phyloP scores from a whole-genome alignment of 2,113 vertebrate genomes.

The Tautogolabrus adspersus region DNA sequence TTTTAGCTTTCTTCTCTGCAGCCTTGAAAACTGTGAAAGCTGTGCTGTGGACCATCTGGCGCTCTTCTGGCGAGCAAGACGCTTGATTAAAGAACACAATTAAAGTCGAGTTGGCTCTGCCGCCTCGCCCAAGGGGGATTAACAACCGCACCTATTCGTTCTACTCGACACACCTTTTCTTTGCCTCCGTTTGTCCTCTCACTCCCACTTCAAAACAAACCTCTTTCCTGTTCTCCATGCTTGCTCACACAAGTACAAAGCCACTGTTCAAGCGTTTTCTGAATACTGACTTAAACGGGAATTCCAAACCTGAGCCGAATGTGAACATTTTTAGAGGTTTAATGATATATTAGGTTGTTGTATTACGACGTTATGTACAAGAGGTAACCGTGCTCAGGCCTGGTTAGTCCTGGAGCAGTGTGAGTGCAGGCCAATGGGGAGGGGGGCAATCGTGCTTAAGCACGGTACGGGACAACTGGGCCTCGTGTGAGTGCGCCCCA shows the following conservation, averaged over 20 bases:
- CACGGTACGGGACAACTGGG: too few species aligned
- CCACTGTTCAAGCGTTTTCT: too few species aligned
- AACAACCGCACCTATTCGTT: conserved; percentile 47
- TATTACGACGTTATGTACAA: too few species aligned
- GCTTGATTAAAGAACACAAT: conserved; percentile 66
- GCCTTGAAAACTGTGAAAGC: conserved; percentile 30
- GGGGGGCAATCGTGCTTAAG: too few species aligned
- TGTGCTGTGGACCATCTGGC: conserved; percentile 47
- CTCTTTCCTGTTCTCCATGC: background rate
- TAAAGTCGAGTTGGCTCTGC: conserved; percentile 46
- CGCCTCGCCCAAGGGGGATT: conserved; percentile 45
- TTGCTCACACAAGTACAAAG: background rate
- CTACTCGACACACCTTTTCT: conserved; percentile 25
- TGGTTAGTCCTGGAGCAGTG: too few species aligned
- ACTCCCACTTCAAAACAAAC: background rate
- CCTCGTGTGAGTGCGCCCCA: too few species aligned
- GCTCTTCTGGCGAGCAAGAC: conserved; percentile 12
- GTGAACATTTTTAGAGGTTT: too few species aligned
- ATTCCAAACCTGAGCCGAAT: too few species aligned
- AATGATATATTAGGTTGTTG: too few species aligned
- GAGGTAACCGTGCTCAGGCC: too few species aligned
- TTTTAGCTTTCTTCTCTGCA: conserved; percentile 20
- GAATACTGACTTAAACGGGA: too few species aligned
- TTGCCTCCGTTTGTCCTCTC: conserved; percentile 28
- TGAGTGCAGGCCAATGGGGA: too few species aligned